Base-by-base conservation (phyloP, 1,140 invertebrate species). In the Dufourea novaeangliae region DNA sequence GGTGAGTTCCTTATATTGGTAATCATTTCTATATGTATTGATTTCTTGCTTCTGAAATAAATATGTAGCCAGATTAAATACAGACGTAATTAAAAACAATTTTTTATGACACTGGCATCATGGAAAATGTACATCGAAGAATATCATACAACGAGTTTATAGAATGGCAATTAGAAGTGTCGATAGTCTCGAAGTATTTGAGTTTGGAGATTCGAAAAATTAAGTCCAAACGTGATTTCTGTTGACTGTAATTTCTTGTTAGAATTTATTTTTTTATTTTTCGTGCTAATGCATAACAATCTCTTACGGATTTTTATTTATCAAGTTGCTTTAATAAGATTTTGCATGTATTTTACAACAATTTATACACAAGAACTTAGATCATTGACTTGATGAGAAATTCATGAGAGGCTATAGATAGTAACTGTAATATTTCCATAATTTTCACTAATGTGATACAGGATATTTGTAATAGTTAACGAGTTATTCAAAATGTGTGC, bases 1-100 rank as follows among this genome's bases (percentile, higher is more conserved):
- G 90, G 91, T 92, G 78, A 89, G 87, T 87, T 87, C 20, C 50
- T 86, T 67, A 66, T 46, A 66, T 62, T 85, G 41, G 59, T 82
- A 41, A 61, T 72, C 71, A 70, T 75, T 79, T 82, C 67, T 73
- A 54, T 82, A 59, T 76, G 50, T 84, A 67, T 79, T 69, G 72
- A 85, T 70, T 72, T 78, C 22, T 20, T 84, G 27, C 22, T 63
- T 50, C 6, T 44, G 20, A 39, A 69, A 54, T 37, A 44, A 79
- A 74, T 70, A 20, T 57, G 67, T 4, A 20, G 25, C 10, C 27
- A 46, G 50, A 61, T 32, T 52, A 8, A 37, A 32, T 41, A 32
- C 39, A 39, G 32, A 2, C 52, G 54, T 14, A 22, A 27, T 46
- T 41, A 25, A 70, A 50, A 25, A 41, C 25, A 46, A 27, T 27